Base-by-base conservation (phyloP, 2,113 vertebrate genomes). In the Pungitius pungitius region DNA sequence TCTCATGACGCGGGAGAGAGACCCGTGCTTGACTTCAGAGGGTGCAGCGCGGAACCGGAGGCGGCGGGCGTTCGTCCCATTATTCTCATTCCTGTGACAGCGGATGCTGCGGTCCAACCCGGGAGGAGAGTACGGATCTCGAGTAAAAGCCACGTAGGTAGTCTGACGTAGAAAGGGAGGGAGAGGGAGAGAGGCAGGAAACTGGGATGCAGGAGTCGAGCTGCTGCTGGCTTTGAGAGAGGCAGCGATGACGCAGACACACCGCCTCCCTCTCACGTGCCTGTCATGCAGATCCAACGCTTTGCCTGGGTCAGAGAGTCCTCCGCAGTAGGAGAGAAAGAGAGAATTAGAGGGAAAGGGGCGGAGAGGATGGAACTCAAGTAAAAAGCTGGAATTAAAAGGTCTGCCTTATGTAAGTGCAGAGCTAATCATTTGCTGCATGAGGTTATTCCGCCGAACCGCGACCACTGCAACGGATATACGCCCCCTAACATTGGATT, bases 271-370 rank as follows among this genome's bases (percentile, higher is more conserved):
- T 74, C 77, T 56, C 73, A 82, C 75, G 69, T 78, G 77, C 76
- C 85, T 71, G 37, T 78, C 71, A 78, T 88, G 85, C 79, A 81
- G 61, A 87, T 80, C 83, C 75, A 66, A 71, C 60, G 42, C 73
- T 85, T 64, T 59, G 59, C 63, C 26, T 77, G 73, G 77, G 64
- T 82, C 73, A 83, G 56, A 85, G 63, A 73, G 59, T 65, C 43
- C 66, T 85, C 80, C 1, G 60, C 75, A 82, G 73, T 40, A 56
- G 51, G 39, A 73, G 54, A 64, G 57, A 40, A 49, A 72, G 20
- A 69, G 5, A 20, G 26, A 39, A 2, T 13, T 15, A 22, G 59
- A 6, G 72, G 58, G 39, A 42, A 18, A 52, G n/a, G 24, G 9
- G 10, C 20, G 59, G 14, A 65, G 15, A 65, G 12, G 33, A 30